Conservation (phyloP, 2,113 vertebrate genomes). For the Taxidea taxus region DNA sequence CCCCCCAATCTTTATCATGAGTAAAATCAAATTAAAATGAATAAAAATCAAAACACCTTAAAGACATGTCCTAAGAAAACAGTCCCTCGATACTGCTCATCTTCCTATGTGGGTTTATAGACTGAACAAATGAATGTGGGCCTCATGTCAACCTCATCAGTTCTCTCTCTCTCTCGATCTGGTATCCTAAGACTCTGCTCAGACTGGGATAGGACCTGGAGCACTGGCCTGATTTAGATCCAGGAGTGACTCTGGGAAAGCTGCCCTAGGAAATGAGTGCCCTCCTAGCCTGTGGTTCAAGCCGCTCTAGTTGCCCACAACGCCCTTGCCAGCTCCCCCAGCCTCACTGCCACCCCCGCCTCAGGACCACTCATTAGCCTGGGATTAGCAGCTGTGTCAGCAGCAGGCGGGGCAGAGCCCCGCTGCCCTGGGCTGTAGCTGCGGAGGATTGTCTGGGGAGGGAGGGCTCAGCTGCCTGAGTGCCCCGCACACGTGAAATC, state of each 20-base stretch:
- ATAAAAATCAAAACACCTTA: not conserved
- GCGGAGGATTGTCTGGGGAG: slow-evolving; percentile 8
- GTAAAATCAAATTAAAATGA: slow-evolving; percentile 36
- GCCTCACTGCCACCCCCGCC: not conserved
- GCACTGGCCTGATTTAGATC: not conserved
- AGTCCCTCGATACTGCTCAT: too few species aligned
- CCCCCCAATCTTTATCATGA: not conserved
- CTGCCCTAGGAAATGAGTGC: not conserved
- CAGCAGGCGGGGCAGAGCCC: not conserved
- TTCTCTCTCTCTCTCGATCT: not conserved
- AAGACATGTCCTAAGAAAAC: not conserved
- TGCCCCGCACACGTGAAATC: slow-evolving; percentile 69
- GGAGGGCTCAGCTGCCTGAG: slow-evolving; percentile 46
- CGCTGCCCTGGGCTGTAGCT: slow-evolving; percentile 27
- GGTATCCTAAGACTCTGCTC: not conserved
- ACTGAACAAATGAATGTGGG: not conserved
- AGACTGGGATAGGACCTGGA: not conserved
- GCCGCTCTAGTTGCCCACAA: not conserved
- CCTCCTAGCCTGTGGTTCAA: not conserved
- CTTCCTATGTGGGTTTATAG: not conserved
- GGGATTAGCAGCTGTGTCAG: slow-evolving; percentile 54
- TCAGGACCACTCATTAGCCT: slow-evolving; percentile 59
- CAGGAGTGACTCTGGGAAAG: not conserved
- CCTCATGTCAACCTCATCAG: not conserved
- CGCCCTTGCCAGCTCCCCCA: not conserved